Evolutionary conservation across 2,113 vertebrate species (phyloP), one percentile per base, ranked within the genome.

Genomic region (Neogobius melanostomus): DNA sequence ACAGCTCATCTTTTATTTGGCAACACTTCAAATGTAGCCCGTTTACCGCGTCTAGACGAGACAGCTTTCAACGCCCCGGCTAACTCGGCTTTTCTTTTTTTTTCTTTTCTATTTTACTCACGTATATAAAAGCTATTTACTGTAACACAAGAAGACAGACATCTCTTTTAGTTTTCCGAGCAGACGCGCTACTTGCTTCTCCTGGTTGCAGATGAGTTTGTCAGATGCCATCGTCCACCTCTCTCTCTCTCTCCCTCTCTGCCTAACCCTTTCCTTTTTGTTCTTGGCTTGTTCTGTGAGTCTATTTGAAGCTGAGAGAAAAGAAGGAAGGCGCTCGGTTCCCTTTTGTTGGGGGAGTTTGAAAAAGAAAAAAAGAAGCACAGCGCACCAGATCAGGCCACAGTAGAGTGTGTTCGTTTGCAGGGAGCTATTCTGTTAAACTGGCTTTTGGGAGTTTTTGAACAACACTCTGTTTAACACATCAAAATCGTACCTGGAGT

Each of bases 41-140:
- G 74, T 89, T 88, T 88, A 89, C 86, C 84, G 75, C 64, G 80
- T 88, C 89, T 89, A 89, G 87, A 89, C 89, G 11, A 85, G 78
- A 84, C 83, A 82, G 73, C 77, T 83, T 82, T 85, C 73, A 85
- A 84, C 85, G 80, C 75, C 71, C 56, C 6, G 74, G 56, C 42
- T 75, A 76, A 36, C 28, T 36, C 28, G 28, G 71, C 50, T 51
- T 66, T 66, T 69, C 66, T 54, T 56, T 53, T 73, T 64, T 68
- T 78, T 53, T 46, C 52, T 57, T 47, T 21, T 21, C 2, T 21
- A 80, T 75, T 76, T 70, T 49, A 79, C 61, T 53, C 51, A 28
- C 81, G 76, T 85, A 83, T 88, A 85, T 87, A 85, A 88, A 90
- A 90, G 82, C 82, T 81, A 80, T 87, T 88, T 85, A 87, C 81